phyloP scores from a whole-genome alignment of 2,113 vertebrate species.

The Fregetta grallaria region DNA sequence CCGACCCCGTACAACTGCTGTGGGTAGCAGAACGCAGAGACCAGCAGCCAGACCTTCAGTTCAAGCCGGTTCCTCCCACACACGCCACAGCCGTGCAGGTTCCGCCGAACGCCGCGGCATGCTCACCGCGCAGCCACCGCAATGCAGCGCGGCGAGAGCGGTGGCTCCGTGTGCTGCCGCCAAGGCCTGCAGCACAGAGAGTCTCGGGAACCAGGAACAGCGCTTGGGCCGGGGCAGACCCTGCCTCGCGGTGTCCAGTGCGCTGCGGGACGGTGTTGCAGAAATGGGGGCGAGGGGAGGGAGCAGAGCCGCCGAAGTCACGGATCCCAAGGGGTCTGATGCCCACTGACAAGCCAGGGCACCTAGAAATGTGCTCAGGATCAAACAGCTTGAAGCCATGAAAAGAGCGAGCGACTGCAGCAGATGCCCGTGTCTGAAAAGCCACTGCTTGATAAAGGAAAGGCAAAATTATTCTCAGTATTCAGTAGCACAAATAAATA shows the following conservation, averaged over 20 bases:
- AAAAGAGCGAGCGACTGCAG: neutral
- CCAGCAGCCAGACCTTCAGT: neutral
- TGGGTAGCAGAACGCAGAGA: neutral
- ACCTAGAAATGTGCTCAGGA: neutral
- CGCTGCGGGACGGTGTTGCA: too few relatives aligned
- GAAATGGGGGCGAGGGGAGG: neutral
- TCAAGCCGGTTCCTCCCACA: neutral
- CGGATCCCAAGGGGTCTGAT: too few relatives aligned
- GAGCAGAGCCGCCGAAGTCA: neutral
- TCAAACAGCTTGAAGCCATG: neutral
- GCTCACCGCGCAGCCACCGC: neutral
- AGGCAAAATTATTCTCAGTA: neutral
- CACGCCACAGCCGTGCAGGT: accelerated
- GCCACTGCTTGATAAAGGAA: neutral
- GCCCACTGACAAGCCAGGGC: neutral
- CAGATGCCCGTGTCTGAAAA: neutral
- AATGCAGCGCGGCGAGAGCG: neutral
- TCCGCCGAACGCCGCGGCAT: neutral
- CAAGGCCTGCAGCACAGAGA: neutral
- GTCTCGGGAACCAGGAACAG: neutral
- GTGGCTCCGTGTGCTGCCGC: neutral
- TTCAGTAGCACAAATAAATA: neutral
- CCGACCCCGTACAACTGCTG: accelerated
- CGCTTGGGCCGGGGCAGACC: neutral
- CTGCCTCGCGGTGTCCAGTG: neutral